A percentile compares a stretch with the other conserved stretches of the same genome.
Conservation (phyloP, 1,140 invertebrate genomes). For the Harlomillsia oculata region DNA sequence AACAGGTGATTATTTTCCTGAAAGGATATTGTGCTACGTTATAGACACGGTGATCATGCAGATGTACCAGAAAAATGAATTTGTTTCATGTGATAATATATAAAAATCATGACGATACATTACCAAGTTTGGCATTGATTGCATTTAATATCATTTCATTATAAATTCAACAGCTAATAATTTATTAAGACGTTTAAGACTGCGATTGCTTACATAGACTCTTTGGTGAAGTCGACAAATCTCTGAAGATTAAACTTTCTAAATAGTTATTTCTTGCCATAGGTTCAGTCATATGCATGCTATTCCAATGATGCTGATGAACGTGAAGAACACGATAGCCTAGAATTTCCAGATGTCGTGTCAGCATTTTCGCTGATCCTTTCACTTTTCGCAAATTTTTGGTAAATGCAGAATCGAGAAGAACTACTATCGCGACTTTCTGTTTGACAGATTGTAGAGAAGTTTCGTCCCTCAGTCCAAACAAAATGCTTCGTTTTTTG, state of each 20-base stretch:
- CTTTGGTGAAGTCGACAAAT: too few relatives aligned
- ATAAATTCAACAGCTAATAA: too few relatives aligned
- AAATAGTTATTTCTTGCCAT: constrained; percentile 42
- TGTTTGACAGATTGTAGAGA: background rate
- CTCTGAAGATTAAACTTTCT: constrained; percentile 37
- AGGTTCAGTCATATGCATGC: constrained; percentile 41
- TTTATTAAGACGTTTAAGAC: too few relatives aligned
- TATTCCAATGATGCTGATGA: constrained; percentile 47
- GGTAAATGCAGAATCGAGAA: constrained; percentile 14
- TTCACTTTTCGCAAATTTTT: constrained; percentile 28
- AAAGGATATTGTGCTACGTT: too few relatives aligned
- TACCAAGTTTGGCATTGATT: too few relatives aligned
- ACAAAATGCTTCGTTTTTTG: constrained; percentile 40
- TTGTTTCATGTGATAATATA: too few relatives aligned
- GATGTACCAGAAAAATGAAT: too few relatives aligned
- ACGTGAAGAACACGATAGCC: constrained; percentile 49
- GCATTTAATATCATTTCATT: too few relatives aligned
- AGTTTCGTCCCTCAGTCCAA: constrained; percentile 30
- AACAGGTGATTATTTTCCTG: too few relatives aligned
- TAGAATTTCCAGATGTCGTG: constrained; percentile 52
- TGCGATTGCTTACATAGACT: too few relatives aligned
- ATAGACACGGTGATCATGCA: too few relatives aligned
- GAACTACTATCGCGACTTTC: constrained; percentile 34
- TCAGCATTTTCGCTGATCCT: constrained; percentile 35
- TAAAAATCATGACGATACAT: too few relatives aligned